A percentile compares a stretch with the other conserved stretches of the same genome.
Conservation (phyloP, 2,888 invertebrate genomes). For the Morpho deidamia region DNA sequence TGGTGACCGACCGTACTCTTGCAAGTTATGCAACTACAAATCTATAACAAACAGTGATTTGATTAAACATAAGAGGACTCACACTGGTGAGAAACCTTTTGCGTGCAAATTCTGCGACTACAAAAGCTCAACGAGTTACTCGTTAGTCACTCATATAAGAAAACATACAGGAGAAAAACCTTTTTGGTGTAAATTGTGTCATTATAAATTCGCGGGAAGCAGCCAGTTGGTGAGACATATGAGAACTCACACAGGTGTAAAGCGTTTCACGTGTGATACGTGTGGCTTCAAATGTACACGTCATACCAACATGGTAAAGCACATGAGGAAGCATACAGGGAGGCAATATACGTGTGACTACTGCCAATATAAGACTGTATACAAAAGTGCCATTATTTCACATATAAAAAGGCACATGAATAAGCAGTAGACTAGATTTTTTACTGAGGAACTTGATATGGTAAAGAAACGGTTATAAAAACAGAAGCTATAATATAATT, state of each 20-base stretch:
- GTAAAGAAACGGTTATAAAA: too few relatives aligned
- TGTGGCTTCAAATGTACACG: constrained; percentile 1
- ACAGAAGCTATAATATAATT: too few relatives aligned
- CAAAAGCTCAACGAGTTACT: background rate
- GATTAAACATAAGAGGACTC: background rate
- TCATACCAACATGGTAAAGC: background rate
- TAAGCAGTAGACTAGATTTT: background rate
- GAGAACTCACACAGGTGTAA: background rate
- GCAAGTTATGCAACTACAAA: background rate
- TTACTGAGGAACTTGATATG: too few relatives aligned
- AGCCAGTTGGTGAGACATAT: constrained; percentile 3
- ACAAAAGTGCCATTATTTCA: background rate
- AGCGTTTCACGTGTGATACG: background rate
- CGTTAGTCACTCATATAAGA: background rate
- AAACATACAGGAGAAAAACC: background rate
- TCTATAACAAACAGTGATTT: background rate
- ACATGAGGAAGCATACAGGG: background rate
- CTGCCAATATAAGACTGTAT: background rate
- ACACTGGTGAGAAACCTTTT: constrained; percentile 1
- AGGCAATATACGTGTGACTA: background rate
- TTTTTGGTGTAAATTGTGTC: background rate
- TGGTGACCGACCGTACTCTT: background rate
- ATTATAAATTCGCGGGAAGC: background rate
- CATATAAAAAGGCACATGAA: background rate
- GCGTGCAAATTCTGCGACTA: background rate